These are phyloP conservation scores for Cyclargus thomasi DNA, from an alignment of 1,140 invertebrate species.

Conservation along the genomic window DNA sequence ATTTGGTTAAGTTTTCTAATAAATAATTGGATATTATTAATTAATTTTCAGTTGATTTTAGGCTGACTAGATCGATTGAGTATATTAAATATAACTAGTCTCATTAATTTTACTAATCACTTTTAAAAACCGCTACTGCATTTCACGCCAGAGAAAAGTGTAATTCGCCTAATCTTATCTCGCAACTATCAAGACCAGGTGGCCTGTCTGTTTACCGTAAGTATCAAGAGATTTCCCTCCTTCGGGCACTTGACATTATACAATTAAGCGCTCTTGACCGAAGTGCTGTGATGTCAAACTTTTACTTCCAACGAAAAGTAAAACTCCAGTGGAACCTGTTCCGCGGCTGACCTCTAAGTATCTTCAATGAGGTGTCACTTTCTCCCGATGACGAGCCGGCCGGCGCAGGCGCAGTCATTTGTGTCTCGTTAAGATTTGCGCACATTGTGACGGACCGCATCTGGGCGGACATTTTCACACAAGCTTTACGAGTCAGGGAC, in stretches of 20 bases:
- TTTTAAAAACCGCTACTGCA: too few species aligned
- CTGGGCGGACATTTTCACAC: too few species aligned
- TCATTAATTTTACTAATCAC: too few species aligned
- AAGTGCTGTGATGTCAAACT: slow-evolving; percentile 27
- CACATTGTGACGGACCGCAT: too few species aligned
- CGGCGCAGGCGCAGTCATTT: not conserved
- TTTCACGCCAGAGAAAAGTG: too few species aligned
- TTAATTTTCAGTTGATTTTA: too few species aligned
- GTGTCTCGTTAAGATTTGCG: not conserved
- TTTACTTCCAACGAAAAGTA: slow-evolving; percentile 57
- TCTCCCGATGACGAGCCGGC: slow-evolving; percentile 34
- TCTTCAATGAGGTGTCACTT: slow-evolving; percentile 45
- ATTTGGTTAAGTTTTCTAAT: too few species aligned
- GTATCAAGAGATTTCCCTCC: not conserved
- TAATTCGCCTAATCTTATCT: too few species aligned
- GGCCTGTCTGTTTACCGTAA: not conserved
- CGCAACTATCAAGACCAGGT: not conserved
- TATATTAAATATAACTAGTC: too few species aligned
- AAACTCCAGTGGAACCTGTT: slow-evolving; percentile 48
- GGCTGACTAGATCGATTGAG: too few species aligned
- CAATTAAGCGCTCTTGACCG: not conserved
- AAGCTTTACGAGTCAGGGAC: too few species aligned
- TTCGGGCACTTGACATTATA: not conserved
- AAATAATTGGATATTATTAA: too few species aligned
- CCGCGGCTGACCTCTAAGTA: slow-evolving; percentile 50